Base-by-base conservation (phyloP, 2,113 vertebrate genomes). In the Tinamus guttatus region DNA sequence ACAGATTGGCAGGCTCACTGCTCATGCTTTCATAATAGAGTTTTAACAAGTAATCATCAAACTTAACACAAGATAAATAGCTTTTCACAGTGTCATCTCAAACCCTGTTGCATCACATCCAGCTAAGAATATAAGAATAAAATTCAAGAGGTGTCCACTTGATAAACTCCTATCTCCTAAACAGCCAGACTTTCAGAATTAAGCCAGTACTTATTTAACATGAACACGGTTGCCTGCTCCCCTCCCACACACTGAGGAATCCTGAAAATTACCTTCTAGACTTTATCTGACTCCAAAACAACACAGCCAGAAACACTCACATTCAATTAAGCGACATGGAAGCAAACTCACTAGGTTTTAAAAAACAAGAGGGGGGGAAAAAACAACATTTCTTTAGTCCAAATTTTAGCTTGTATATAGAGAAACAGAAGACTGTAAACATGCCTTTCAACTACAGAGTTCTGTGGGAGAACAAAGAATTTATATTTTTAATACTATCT, bases 1-100 rank as follows among this genome's bases (percentile, higher is more conserved):
- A 73, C 2, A 76, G 22, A 63, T 82, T 89, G 81, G 77, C 69
- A 92, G 83, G 52, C 54, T 81, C 30, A 27, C 13, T 54, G 56
- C 38, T 94, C 59, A 51, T 43, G 93, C 70, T 84, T 76, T 92
- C 85, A 93, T 84, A 90, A 96, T 5, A 67, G 60, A n/a, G 52
- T 84, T 70, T 54, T 68, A 88, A 90, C 64, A 81, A 78, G 71
- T 7, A 7, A 94, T 64, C 84, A 76, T 7, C 52, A 49, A 73
- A 82, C 81, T 68, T 32, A 63, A 65, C 27, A 80, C 36, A 90
- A 79, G 18, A 54, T 30, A 73, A 89, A 67, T 24, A 51, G 4
- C n/a, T 90, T 52, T 63, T 93, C 92, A 76, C n/a, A 87, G 89
- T 69, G 30, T 87, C 81, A 83, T 38, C 27, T 43, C 58, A 87